Percentiles rank a stretch among this genome's conserved stretches.
phyloP scores from a whole-genome alignment of 2,888 invertebrate species.

The Bellardia bayeri region DNA sequence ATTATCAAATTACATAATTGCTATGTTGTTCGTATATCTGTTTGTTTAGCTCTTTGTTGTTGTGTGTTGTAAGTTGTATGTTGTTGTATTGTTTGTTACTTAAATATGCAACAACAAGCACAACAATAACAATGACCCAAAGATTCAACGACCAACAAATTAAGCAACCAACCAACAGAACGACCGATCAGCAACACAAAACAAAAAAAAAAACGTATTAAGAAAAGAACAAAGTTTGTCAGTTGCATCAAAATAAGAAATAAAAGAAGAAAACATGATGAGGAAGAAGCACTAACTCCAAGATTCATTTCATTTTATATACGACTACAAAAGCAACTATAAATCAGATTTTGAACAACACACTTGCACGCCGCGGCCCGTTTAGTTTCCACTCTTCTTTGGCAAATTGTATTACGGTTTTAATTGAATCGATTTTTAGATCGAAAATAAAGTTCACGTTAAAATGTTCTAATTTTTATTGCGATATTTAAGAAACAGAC shows the following conservation, averaged over 20 bases:
- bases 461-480: no score
- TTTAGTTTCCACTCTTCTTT: neutral
- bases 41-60: conserved; percentile 20
- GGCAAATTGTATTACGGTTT: neutral
- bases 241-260: conserved; percentile 15
- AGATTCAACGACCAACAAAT: conserved; percentile 13
- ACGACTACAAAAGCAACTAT: neutral
- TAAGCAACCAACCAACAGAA: neutral
- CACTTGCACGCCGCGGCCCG: neutral
- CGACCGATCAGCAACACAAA: neutral
- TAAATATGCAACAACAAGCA: neutral
- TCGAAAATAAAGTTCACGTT: neutral
- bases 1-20: conserved; percentile 76
- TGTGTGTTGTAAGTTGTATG: conserved; percentile 11
- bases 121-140: conserved; percentile 22
- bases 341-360: conserved; percentile 11
- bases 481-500: no score
- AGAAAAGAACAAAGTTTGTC: conserved; percentile 11
- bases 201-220: neutral
- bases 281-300: neutral
- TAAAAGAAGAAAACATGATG: neutral
- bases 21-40: conserved; percentile 51
- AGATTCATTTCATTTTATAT: conserved; percentile 12
- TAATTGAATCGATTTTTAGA: neutral
- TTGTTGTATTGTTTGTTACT: conserved; percentile 22